Base-by-base conservation (phyloP, 2,797 vertebrate species). In the Pempheris klunzingeri region DNA sequence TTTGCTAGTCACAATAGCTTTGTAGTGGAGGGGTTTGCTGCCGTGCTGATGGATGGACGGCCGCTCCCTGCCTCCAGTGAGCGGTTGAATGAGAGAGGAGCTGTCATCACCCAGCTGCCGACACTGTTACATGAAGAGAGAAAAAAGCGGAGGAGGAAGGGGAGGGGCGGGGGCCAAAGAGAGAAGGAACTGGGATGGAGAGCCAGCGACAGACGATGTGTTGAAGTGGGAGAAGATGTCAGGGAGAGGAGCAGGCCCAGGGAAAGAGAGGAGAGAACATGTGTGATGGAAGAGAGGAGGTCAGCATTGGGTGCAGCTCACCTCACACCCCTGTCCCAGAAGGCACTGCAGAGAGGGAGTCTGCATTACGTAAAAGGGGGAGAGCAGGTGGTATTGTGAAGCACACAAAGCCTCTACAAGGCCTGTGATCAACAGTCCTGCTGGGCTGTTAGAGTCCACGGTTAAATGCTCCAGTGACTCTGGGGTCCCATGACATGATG, bases 1-100 rank as follows among this genome's bases (percentile, higher is more conserved):
- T 94, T 93, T 93, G 89, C 90, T 90, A 87, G 93, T 93, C 93
- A 93, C 88, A 90, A 88, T 90, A 80, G 84, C 90, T 94, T 94
- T 93, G 91, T 92, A 88, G 91, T 88, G 87, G 88, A 84, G 73
- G 77, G 90, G 84, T 78, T 90, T 84, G 89, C 87, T 89, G 90
- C 87, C 18, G 79, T 83, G 90, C 80, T 94, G 92, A 94, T 54
- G 81, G 93, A 95, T 80, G 77, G 88, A 86, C 65, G 82, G 86
- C 90, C 90, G 78, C 91, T 92, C 92, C 91, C 91, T 91, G 84
- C 89, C 85, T 88, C 86, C 78, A 83, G 87, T 87, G 90, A 92
- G 85, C 59, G 70, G 82, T 66, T 83, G 90, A 93, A 86, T 78
- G 84, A 88, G 92, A 92, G 90, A 89, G 77, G 82, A 88, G 88